These are phyloP conservation scores for Capitella teleta DNA, from an alignment of 1,140 invertebrate genomes.

Conservation along the genomic window DNA sequence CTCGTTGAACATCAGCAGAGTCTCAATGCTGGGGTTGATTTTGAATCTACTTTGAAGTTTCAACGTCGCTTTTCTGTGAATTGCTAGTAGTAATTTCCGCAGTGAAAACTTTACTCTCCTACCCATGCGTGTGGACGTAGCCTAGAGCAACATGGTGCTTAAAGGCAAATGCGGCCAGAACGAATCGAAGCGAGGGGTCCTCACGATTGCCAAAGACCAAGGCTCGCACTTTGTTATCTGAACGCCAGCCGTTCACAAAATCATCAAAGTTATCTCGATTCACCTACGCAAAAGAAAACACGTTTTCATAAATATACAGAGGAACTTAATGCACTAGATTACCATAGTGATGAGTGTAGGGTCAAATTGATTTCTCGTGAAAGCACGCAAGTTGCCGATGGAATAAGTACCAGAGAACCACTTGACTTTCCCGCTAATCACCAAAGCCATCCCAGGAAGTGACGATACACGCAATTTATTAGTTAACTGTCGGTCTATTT, in stretches of 20 bases:
- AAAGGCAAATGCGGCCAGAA: slow-evolving; percentile 77
- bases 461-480: slow-evolving; percentile 64
- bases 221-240: slow-evolving; percentile 77
- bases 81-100: not conserved
- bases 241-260: slow-evolving; percentile 72
- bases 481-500: slow-evolving; percentile 61
- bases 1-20: slow-evolving; percentile 82
- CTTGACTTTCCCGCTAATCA: slow-evolving; percentile 66
- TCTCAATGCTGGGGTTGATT: slow-evolving; percentile 66
- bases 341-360: too few relatives aligned
- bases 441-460: slow-evolving; percentile 68
- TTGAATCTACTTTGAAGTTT: slow-evolving; percentile 49
- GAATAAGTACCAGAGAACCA: slow-evolving; percentile 44
- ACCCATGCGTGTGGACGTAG: slow-evolving; percentile 49
- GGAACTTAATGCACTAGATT: too few relatives aligned
- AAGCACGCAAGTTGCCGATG: too few relatives aligned
- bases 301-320: too few relatives aligned
- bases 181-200: slow-evolving; percentile 66
- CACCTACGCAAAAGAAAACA: too few relatives aligned
- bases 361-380: too few relatives aligned
- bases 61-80: not conserved
- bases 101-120: too few relatives aligned
- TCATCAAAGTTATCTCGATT: slow-evolving; percentile 60
- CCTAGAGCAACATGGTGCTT: slow-evolving; percentile 77
- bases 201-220: slow-evolving; percentile 73